Base-by-base conservation (phyloP, 2,797 vertebrate genomes). In the Lutjanus argentimaculatus region DNA sequence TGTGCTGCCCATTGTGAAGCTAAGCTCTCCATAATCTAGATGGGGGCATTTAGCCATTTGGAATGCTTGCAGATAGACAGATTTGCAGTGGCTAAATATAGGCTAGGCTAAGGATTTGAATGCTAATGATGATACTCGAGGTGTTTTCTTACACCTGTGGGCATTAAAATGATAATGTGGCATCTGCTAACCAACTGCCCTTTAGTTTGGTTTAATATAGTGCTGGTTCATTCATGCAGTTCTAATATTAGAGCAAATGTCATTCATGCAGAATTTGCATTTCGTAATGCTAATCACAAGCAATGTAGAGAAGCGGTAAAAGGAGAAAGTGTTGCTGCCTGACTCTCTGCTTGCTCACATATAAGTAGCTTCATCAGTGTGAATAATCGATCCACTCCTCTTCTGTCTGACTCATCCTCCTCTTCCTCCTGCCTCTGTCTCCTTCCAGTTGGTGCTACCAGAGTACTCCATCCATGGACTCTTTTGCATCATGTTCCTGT, bases 401-500 rank as follows among this genome's bases (percentile, higher is more conserved):
- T 42, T 68, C 49, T 57, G 17, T 30, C 16, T 79, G 67, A 74
- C 67, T 72, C 68, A 64, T 65, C 55, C 43, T 49, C 21, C 16
- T 63, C 64, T 16, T 58, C 61, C 19, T 42, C 15, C 56, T 77
- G 53, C 16, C 2, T 70, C 36, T 82, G 53, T 77, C 14, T 71
- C 63, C n/a, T 42, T 66, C 19, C 67, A 99, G 98, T 92, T 99
- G 95, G 98, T 99, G 93, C 94, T 99, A 80, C 98, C 98, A 0
- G 98, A 99, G 79, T 99, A 99, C 84, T 99, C 97, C 78, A 99
- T 99, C 93, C 98, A 99, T 88, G 97, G 97, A 67, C 97, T 99
- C 82, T 99, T 99, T 96, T 99, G 98, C 86, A 96, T 99, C 87
- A 99, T 99, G 98, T 99, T 99, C 95, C 94, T 99, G 74, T 99